Evolutionary conservation across 2,888 invertebrate genomes (phyloP), one percentile per base, ranked within the genome.

Genomic region (Agriopis leucophaearia): DNA sequence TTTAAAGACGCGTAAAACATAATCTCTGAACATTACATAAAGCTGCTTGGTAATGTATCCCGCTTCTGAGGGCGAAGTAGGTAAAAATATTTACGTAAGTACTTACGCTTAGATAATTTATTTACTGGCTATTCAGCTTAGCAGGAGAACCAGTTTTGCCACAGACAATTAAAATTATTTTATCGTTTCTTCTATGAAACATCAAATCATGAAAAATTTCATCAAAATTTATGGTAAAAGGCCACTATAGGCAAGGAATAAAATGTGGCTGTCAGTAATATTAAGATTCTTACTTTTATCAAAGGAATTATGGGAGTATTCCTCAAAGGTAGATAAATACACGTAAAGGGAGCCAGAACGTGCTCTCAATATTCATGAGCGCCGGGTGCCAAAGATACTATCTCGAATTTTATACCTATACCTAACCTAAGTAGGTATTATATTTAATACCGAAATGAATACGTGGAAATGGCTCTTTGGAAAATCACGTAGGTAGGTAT

Each of bases 1-100:
- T 59, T 55, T 51, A 47, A 64, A 58, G 18, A 51, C 47, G 18
- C 51, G 54, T 56, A 64, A 52, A 65, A 48, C 62, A 65, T 65
- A 62, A 70, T 64, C 63, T 40, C 8, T 40, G 56, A 56, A 48
- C 47, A 50, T 57, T 36, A 64, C 64, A 9, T 38, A 64, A 58
- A 45, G 64, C 56, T 48, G 50, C 57, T 51, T 64, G 27, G 57
- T 45, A 48, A 51, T 18, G 55, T 8, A 18, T 42, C 27, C n/a
- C 15, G 16, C 18, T 55, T 55, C 42, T 55, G n/a, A 38, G 13
- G 8, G 54, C 38, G 15, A 36, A 38, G 42, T 18, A 42, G n/a
- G n/a, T n/a, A 7, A 0, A 12, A 40, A 54, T 54, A 54, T 54
- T 54, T 54, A 40, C 38, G 16, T 38, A 35, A 13, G 8, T 51